Base-by-base conservation (phyloP, 2,797 vertebrate species). In the Stomatorhinus walkeri region DNA sequence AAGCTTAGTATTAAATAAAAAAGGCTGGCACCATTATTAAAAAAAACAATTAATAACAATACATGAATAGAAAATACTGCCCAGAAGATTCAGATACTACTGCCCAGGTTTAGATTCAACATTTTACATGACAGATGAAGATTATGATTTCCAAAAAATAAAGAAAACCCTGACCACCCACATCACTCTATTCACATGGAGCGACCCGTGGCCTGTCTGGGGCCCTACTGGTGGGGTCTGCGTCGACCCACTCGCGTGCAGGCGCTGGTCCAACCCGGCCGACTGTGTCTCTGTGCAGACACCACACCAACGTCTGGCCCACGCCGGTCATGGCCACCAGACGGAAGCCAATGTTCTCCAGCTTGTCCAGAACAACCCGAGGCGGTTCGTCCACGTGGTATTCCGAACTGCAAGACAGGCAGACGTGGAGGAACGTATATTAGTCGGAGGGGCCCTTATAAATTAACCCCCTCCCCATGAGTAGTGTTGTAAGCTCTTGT, bases 271-370 rank as follows among this genome's bases (percentile, higher is more conserved):
- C 48, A 3, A 4, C 68, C 19, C 5, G 6, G 4, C 7, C 94
- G 90, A 94, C 88, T 0, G 4, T 86, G 72, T 97, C 96, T 94
- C 96, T 98, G 93, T 98, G 97, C 64, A 99, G 96, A 92, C 98
- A 99, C 98, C 98, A 99, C 91, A 99, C 98, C 93, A 99, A 91
- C 0, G 98, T 99, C 96, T 99, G 98, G 43, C 98, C 98, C 91
- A 99, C 96, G 0, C 98, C 98, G 0, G 98, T 99, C 98, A 99
- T 99, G 90, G 96, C 94, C 91, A 97, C 88, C 90, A 99, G 95
- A 0, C 95, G 97, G 95, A 96, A 99, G 86, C 98, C 98, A 0
- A 95, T 91, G 93, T 93, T 95, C 92, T 99, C 98, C 94, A 99
- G 95, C 93, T 98, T 99, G 96, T 99, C 95, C 94, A 99, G 88